Conservation (phyloP, 2,888 invertebrate species). For the Mantis religiosa region DNA sequence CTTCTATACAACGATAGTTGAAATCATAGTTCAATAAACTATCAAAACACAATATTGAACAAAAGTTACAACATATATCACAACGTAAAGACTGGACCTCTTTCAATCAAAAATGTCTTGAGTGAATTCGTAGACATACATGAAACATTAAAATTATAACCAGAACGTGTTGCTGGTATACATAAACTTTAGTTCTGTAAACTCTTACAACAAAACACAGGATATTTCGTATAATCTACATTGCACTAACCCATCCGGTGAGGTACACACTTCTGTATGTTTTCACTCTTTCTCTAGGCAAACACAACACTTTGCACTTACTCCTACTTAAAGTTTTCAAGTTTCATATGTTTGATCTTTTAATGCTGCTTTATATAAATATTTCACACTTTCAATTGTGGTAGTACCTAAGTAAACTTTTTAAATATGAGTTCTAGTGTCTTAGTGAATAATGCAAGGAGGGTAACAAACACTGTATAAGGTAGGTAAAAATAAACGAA, state of each 20-base stretch:
- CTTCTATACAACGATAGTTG: background rate
- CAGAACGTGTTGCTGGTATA: background rate
- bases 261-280: no score
- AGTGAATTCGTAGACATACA: background rate
- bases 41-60: background rate
- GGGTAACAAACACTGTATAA: no score
- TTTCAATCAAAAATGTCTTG: background rate
- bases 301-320: no score
- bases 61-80: background rate
- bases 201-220: background rate
- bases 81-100: background rate
- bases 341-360: no score
- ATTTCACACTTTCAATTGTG: no score
- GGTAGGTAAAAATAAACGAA: no score
- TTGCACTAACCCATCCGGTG: background rate
- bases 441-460: no score
- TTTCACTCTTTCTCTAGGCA: no score
- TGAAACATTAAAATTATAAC: background rate
- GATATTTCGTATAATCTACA: background rate
- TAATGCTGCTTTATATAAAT: no score
- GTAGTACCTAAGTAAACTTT: no score
- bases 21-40: background rate
- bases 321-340: no score
- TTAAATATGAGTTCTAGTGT: no score
- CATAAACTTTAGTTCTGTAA: background rate